Conservation (phyloP, 2,797 vertebrate species). For the Dendrocincla tyrannina region DNA sequence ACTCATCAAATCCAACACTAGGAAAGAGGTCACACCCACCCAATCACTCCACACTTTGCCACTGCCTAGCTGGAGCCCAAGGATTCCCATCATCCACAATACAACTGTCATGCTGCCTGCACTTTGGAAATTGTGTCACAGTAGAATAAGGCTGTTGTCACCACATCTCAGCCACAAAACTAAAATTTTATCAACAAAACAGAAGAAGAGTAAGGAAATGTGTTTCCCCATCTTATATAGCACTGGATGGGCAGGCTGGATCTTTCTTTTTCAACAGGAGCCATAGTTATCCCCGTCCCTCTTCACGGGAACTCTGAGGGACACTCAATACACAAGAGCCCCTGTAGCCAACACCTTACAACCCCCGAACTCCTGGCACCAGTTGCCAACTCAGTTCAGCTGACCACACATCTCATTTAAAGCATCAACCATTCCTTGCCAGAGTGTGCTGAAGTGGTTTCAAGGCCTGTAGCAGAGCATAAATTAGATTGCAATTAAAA, state of each 20-base stretch:
- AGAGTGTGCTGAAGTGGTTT: background rate
- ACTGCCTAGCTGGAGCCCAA: background rate
- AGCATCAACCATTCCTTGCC: background rate
- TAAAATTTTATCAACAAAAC: background rate
- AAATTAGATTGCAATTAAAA: conserved; percentile 42
- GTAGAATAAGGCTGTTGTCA: background rate
- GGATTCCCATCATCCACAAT: background rate
- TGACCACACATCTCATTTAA: background rate
- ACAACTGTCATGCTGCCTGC: background rate
- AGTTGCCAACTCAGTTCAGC: background rate
- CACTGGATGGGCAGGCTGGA: background rate
- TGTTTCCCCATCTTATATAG: background rate
- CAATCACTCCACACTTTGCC: background rate
- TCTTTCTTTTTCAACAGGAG: background rate
- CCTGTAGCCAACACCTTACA: background rate
- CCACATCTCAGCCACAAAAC: background rate
- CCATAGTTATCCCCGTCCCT: background rate
- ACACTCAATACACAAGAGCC: background rate
- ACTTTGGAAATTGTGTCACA: background rate
- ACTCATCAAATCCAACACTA: background rate
- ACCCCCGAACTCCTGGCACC: background rate
- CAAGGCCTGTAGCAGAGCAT: conserved; percentile 4
- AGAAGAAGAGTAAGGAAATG: background rate
- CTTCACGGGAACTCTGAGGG: background rate
- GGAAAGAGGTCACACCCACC: too few species aligned